Percentiles rank a stretch among this genome's conserved stretches.
These are phyloP conservation scores for Vollenhovia emeryi DNA, from an alignment of 1,140 invertebrate species.

Conservation along the genomic window DNA sequence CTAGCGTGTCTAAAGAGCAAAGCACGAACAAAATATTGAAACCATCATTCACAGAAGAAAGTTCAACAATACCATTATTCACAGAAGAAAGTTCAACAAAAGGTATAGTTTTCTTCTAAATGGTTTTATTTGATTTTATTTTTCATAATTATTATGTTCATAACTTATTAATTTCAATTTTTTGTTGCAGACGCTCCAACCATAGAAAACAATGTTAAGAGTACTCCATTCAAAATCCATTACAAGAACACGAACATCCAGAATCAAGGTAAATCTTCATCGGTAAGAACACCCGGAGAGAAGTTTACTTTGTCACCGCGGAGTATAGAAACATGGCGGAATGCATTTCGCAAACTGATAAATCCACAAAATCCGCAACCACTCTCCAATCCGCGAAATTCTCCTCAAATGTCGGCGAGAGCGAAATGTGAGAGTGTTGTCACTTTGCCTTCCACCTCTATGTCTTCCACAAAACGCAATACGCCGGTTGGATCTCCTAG, in stretches of 20 bases:
- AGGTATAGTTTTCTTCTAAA: slow-evolving; percentile 5
- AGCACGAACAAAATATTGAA: neutral
- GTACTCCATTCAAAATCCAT: neutral
- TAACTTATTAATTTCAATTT: neutral
- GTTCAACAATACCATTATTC: too few species aligned
- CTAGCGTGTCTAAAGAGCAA: neutral
- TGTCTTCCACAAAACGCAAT: slow-evolving; percentile 23
- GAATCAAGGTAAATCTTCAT: neutral
- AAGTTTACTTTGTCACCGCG: neutral
- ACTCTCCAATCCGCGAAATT: neutral
- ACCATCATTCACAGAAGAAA: neutral
- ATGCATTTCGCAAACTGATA: neutral
- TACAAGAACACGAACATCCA: neutral
- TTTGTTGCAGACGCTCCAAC: neutral
- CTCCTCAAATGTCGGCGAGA: neutral
- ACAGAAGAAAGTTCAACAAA: neutral
- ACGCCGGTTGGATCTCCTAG: neutral
- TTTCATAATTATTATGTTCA: slow-evolving; percentile 11
- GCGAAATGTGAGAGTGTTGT: neutral
- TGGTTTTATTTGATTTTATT: neutral
- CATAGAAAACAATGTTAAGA: neutral
- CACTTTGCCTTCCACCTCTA: neutral
- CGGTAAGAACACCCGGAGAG: neutral
- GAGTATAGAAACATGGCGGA: slow-evolving; percentile 19
- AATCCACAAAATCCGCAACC: neutral